These are phyloP conservation scores for Mus caroli DNA, from an alignment of 2,797 vertebrate genomes.

Conservation along the genomic window DNA sequence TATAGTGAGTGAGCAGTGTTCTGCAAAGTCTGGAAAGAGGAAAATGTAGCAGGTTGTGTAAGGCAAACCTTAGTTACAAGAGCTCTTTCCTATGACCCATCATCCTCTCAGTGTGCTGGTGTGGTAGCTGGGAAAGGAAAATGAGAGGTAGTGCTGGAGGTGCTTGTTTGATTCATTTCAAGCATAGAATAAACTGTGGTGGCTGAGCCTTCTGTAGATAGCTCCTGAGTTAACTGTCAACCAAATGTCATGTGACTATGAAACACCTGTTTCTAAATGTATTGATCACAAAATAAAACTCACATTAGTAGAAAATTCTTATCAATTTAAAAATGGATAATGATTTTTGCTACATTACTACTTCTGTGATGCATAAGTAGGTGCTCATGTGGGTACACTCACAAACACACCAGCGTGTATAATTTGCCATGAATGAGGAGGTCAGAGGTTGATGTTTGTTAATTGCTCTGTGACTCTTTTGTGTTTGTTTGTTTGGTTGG, in stretches of 20 bases:
- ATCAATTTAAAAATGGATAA: conserved; percentile 69
- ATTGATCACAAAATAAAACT: background rate
- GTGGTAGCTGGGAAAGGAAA: background rate
- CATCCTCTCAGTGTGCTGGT: accelerated
- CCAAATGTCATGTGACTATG: background rate
- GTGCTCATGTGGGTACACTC: background rate
- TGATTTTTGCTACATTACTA: background rate
- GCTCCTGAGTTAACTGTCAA: background rate
- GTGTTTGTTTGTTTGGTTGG: background rate
- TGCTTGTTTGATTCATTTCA: background rate
- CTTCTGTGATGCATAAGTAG: background rate
- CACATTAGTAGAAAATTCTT: conserved; percentile 2
- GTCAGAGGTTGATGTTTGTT: too few relatives aligned
- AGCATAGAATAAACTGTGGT: too few relatives aligned
- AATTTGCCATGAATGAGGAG: background rate
- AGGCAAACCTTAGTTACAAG: background rate
- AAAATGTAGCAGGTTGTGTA: background rate
- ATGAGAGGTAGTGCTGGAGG: accelerated
- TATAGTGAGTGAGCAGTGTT: background rate
- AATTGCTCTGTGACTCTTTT: background rate
- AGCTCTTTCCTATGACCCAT: background rate
- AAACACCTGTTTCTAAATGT: background rate
- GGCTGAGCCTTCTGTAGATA: background rate
- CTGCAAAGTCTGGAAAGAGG: background rate
- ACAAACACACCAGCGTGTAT: background rate